phyloP scores from a whole-genome alignment of 2,888 invertebrate genomes.

The Ametastegia equiseti region DNA sequence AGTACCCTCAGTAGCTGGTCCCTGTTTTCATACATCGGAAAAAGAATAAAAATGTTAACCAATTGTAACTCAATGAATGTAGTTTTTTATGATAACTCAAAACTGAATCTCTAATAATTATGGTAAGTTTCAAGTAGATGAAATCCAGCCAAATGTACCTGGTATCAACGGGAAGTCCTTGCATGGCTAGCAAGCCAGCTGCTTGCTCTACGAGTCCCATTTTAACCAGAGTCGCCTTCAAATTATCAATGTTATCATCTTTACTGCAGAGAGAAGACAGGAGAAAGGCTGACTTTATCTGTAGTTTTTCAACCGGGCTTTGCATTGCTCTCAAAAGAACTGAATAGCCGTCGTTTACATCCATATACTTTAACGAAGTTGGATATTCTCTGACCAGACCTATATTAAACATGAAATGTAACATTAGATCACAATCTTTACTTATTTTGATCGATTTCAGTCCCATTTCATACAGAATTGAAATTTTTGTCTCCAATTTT shows the following conservation, averaged over 20 bases:
- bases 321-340: slow-evolving; percentile 81
- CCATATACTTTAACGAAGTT: slow-evolving; percentile 80
- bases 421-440: neutral
- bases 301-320: slow-evolving; percentile 79
- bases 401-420: slow-evolving; percentile 65
- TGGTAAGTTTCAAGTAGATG: slow-evolving; percentile 3
- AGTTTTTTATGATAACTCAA: neutral
- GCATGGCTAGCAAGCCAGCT: slow-evolving; percentile 64
- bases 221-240: slow-evolving; percentile 67
- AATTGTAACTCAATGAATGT: neutral
- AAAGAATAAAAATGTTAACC: slow-evolving; percentile 48
- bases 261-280: slow-evolving; percentile 79
- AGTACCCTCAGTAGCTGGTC: slow-evolving; percentile 70
- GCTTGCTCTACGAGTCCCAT: slow-evolving; percentile 73
- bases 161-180: slow-evolving; percentile 64
- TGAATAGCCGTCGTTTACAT: slow-evolving; percentile 82
- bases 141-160: slow-evolving; percentile 61
- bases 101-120: slow-evolving; percentile 12
- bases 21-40: slow-evolving; percentile 56
- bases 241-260: slow-evolving; percentile 60
- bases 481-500: too few species aligned
- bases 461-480: neutral
- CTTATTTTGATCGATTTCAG: neutral
- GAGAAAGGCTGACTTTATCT: slow-evolving; percentile 87
- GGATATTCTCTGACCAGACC: slow-evolving; percentile 83